Base-by-base conservation (phyloP, 2,888 invertebrate genomes). In the Pterobdella sp. region DNA sequence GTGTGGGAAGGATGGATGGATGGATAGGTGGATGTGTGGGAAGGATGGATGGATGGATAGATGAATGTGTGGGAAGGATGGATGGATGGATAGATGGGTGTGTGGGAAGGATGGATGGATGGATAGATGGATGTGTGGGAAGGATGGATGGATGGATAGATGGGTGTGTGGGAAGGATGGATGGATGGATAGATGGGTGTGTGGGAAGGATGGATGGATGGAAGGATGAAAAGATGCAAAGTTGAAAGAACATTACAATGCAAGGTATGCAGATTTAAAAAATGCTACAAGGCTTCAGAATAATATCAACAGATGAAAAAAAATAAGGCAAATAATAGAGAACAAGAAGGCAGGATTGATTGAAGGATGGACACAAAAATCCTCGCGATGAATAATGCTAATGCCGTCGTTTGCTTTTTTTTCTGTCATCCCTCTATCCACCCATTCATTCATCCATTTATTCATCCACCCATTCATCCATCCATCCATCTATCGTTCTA, bases 1-100 rank as follows among this genome's bases (percentile, higher is more conserved):
- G n/a, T n/a, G n/a, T n/a, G n/a, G n/a, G n/a, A n/a, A n/a, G 49
- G 49, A 42, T 42, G 49, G 49, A 42, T 42, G 49, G 49, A 42
- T 42, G 49, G 49, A 42, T 42, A 22, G 49, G 22, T 42, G 49
- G 49, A 42, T 42, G 49, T 7, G 22, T 42, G 49, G n/a, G 49
- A 22, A 42, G 7, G 49, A 42, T 42, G 49, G 49, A 42, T 42
- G 49, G 49, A 42, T 42, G 49, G 49, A 42, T 42, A 22, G 49
- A 42, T 42, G 49, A n/a, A n/a, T n/a, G n/a, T n/a, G n/a, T n/a
- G n/a, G n/a, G n/a, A n/a, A n/a, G n/a, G n/a, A 42, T 42, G 49
- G 49, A 42, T 42, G 49, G 49, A 42, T 42, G 49, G 49, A 42
- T 42, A 22, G 49, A 42, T 42, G 49, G 49, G 49, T 42, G 22